Conservation (phyloP, 1,140 invertebrate genomes). For the Oreohelix idahoensis region DNA sequence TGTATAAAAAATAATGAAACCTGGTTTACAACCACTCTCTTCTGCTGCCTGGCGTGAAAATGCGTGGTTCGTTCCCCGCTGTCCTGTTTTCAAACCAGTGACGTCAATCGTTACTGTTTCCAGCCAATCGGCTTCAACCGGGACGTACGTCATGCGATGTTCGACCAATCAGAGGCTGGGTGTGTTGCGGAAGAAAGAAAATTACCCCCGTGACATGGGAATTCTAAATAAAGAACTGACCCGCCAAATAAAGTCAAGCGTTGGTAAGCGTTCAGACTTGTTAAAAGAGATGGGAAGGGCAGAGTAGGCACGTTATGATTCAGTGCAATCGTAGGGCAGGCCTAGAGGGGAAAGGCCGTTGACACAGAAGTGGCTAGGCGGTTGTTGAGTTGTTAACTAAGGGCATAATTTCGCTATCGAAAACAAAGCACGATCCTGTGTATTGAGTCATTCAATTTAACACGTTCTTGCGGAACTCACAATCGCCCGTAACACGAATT, state of each 20-base stretch:
- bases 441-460: too few species aligned
- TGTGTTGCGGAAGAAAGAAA: constrained; percentile 43
- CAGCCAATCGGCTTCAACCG: constrained; percentile 42
- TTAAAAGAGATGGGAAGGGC: not conserved
- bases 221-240: constrained; percentile 53
- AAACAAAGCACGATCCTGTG: not conserved
- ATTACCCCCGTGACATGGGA: constrained; percentile 46
- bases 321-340: not conserved
- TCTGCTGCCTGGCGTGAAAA: constrained; percentile 6
- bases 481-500: too few species aligned
- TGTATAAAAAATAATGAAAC: too few species aligned
- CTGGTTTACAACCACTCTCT: too few species aligned
- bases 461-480: too few species aligned
- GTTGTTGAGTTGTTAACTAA: not conserved
- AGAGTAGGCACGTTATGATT: not conserved
- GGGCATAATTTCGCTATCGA: not conserved
- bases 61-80: constrained; percentile 32
- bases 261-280: constrained; percentile 6
- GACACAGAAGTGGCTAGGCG: not conserved
- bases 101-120: constrained; percentile 49
- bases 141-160: not conserved
- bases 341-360: not conserved
- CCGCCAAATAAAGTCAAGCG: constrained; percentile 57
- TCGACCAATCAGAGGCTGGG: constrained; percentile 39
- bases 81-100: constrained; percentile 52